Conservation (phyloP, 2,797 vertebrate genomes). For the Sebastes variabilis region DNA sequence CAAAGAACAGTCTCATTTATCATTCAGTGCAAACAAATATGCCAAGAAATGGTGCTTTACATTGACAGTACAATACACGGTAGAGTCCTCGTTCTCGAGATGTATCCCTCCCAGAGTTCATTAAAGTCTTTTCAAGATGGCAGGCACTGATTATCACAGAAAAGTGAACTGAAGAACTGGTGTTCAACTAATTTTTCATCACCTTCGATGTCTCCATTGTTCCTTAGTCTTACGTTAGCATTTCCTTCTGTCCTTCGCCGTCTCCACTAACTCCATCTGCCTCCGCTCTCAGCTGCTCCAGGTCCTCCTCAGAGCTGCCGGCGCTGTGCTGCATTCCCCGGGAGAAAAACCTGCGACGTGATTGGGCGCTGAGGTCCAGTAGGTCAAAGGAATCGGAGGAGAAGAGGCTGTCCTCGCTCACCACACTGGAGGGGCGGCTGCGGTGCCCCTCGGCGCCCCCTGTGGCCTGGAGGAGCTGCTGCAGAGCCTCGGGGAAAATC, state of each 20-base stretch:
- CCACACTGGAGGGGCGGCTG: slow-evolving; percentile 83
- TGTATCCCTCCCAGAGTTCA: slow-evolving; percentile 13
- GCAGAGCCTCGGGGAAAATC: slow-evolving; percentile 70
- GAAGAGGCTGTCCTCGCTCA: slow-evolving; percentile 86
- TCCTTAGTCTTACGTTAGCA: slow-evolving; percentile 8
- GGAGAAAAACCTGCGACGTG: slow-evolving; percentile 67
- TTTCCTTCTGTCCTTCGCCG: slow-evolving; percentile 31
- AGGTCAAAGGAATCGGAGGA: slow-evolving; percentile 85
- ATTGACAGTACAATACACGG: slow-evolving; percentile 4
- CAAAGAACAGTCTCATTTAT: not conserved
- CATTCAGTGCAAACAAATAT: not conserved
- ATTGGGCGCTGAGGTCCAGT: slow-evolving; percentile 77
- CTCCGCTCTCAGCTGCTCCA: slow-evolving; percentile 41
- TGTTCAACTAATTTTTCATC: not conserved
- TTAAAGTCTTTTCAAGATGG: slow-evolving; percentile 11
- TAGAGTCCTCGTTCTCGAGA: slow-evolving; percentile 5
- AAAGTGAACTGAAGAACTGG: not conserved
- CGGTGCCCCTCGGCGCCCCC: slow-evolving; percentile 48
- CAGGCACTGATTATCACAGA: slow-evolving; percentile 10
- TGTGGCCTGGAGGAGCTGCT: slow-evolving; percentile 68
- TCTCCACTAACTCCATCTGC: not conserved
- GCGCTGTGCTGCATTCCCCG: slow-evolving; percentile 40
- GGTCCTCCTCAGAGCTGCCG: slow-evolving; percentile 77
- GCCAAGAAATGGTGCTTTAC: slow-evolving; percentile 17
- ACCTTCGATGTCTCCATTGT: not conserved